Base-by-base conservation (phyloP, 2,113 vertebrate species). In the Ramphastos sulfuratus region DNA sequence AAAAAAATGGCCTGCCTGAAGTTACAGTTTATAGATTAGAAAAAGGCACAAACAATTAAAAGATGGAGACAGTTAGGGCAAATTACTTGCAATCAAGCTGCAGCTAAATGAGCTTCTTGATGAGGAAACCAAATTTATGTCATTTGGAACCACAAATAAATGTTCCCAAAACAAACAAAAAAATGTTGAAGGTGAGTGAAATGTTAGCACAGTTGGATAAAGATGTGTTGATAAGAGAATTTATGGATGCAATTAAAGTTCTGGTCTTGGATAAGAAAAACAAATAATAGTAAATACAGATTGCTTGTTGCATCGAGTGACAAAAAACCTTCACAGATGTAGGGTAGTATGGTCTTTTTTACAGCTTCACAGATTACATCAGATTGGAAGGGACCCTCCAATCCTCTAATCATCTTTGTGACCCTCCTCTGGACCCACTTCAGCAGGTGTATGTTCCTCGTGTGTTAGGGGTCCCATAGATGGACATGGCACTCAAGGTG, bases 31-130 rank as follows among this genome's bases (percentile, higher is more conserved):
- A 97, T 97, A 97, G 97, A 97, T 97, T 96, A 95, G 93, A 95
- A 96, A 98, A 96, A 97, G 94, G 75, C 94, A 96, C 88, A 98
- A 96, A 97, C 97, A 97, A 97, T 98, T 98, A 97, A 97, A 97
- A 98, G 89, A 97, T 69, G 0, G 67, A 97, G 94, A 96, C 95
- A 98, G 97, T 98, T 97, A 97, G 96, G 96, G 97, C 94, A 98
- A 98, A 98, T 98, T 97, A 95, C 97, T 97, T 96, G 97, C 97
- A 97, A 98, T 98, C 97, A 97, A 97, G 96, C 96, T 97, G 93
- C 85, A 97, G 89, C 95, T 98, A 97, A 98, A 98, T 97, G 97
- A 97, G 95, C 88, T 98, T 95, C 97, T 97, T 97, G 96, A 98
- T 97, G 97, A 97, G 95, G 92, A 97, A 97, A 94, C 93, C 92